phyloP scores from a whole-genome alignment of 2,888 invertebrate genomes.

The Lepidocyrtoides sp. region DNA sequence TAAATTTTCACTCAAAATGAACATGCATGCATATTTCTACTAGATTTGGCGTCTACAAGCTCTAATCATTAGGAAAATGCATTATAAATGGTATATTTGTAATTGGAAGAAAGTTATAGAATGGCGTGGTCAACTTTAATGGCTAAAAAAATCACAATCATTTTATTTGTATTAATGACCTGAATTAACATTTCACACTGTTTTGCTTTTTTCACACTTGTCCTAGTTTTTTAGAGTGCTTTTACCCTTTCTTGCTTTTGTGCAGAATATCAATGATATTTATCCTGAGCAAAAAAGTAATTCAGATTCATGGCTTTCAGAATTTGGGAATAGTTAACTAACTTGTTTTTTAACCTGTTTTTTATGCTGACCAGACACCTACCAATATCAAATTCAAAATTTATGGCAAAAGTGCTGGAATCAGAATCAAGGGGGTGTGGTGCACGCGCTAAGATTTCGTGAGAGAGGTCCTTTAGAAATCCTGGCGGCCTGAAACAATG shows the following conservation, averaged over 20 bases:
- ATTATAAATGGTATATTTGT: not conserved
- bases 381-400: constrained; percentile 97
- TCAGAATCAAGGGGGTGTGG: constrained; percentile 94
- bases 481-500: constrained; percentile 98
- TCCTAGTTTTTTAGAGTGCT: not conserved
- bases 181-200: not conserved
- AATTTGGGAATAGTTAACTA: not conserved
- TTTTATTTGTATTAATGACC: constrained; percentile 25
- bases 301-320: too few species aligned
- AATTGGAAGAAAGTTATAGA: constrained; percentile 7
- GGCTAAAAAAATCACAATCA: not conserved
- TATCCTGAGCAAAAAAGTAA: too few species aligned
- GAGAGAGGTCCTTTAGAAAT: constrained; percentile 97
- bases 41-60: not conserved
- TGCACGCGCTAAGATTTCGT: constrained; percentile 96
- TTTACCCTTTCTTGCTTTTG: not conserved
- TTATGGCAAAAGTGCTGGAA: constrained; percentile 99
- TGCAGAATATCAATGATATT: too few species aligned
- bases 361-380: constrained; percentile 93
- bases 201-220: not conserved
- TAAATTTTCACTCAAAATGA: not conserved
- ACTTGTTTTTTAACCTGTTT: constrained; percentile 76
- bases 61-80: not conserved
- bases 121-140: not conserved
- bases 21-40: not conserved